Base-by-base conservation (phyloP, 1,140 invertebrate species). In the Drosophila erecta region DNA sequence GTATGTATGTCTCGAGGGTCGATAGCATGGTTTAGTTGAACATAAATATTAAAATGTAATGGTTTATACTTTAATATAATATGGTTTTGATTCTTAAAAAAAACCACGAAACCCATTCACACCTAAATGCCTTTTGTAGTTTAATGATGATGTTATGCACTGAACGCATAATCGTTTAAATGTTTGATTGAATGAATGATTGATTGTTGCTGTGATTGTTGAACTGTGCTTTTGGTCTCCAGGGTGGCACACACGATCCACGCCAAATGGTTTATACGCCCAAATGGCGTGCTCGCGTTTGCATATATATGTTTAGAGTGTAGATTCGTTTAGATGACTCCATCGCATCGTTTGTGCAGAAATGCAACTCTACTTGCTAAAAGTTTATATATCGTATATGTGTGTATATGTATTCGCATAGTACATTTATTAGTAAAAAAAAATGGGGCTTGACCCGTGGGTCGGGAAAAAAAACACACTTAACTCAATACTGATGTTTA, bases 401-500 rank as follows among this genome's bases (percentile, higher is more conserved):
- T 74, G 37, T 62, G 24, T 74, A 74, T 74, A 64, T 74, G 50
- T 74, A 55, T 74, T 74, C 71, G 71, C 71, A 74, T 74, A 64
- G 57, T 85, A 73, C 77, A 80, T 77, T 77, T 66, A 86, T 87
- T 73, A 86, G 83, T 59, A 67, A 79, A 81, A 79, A 66, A 67
- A 75, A 54, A 20, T 15, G 37, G 17, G 15, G 37, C 0, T 22
- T 11, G 50, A 58, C 47, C 43, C 15, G 17, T 43, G 27, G 15
- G 54, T 43, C 50, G 35, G 40, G 53, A 66, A 81, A 75, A 66
- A 66, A 87, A 74, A 70, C 61, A 70, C 65, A 67, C 84, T 89
- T 89, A 89, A 90, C 73, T 75, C 76, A 89, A 89, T 89, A 89
- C 84, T 89, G 84, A 85, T 89, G 69, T 79, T 89, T 89, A 89